A percentile compares a stretch with the other conserved stretches of the same genome.
These are phyloP conservation scores for Acrocephalus arundinaceus DNA, from an alignment of 2,113 vertebrate species.

Conservation along the genomic window DNA sequence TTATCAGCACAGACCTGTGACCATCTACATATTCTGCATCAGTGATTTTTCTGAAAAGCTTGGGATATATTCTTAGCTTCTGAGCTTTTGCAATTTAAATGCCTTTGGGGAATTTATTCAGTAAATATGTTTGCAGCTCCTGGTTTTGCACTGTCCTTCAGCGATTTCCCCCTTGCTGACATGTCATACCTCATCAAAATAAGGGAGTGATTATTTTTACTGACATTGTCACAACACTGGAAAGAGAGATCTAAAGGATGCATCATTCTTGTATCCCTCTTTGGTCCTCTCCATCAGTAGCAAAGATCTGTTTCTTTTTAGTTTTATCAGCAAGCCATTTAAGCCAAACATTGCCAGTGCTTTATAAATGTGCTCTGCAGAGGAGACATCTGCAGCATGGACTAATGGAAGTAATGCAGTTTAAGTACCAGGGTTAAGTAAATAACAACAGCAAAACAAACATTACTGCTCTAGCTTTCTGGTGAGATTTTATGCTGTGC, in stretches of 20 bases:
- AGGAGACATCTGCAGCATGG: background rate
- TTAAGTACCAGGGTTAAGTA: background rate
- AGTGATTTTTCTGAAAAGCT: background rate
- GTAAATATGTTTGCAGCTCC: background rate
- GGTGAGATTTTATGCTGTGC: background rate
- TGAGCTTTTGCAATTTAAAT: background rate
- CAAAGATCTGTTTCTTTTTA: background rate
- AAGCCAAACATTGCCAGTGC: background rate
- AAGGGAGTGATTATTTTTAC: background rate
- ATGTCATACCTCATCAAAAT: background rate
- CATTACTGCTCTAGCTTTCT: background rate
- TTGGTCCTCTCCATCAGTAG: background rate
- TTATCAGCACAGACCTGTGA: background rate
- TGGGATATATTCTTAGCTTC: background rate
- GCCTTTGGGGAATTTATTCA: background rate
- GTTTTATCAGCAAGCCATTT: background rate
- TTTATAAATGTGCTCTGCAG: background rate
- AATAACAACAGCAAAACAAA: background rate
- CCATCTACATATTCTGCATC: background rate
- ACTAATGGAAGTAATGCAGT: background rate
- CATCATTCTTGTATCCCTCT: background rate
- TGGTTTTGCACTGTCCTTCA: background rate
- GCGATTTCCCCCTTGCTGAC: background rate
- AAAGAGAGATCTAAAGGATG: background rate
- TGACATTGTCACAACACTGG: background rate